These are phyloP conservation scores for Diplodus sargus DNA, from an alignment of 2,797 vertebrate species.

Conservation along the genomic window DNA sequence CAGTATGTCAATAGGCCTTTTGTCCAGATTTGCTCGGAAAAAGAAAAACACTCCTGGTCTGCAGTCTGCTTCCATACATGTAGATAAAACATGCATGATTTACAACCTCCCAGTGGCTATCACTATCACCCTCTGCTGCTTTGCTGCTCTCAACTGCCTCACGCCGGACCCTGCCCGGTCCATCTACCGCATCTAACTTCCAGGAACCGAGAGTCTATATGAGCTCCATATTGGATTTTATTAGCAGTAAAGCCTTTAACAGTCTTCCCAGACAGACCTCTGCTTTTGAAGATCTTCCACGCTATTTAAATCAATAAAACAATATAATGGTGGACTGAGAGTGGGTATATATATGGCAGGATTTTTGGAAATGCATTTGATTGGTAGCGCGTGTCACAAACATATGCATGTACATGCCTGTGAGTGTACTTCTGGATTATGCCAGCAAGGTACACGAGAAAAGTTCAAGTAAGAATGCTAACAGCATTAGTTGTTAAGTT, in stretches of 20 bases:
- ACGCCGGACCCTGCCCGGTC: conserved; percentile 9
- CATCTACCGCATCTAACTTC: conserved; percentile 50
- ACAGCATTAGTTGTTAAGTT: not conserved
- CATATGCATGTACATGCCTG: conserved; percentile 9
- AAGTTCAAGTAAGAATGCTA: conserved; percentile 17
- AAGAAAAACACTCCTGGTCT: not conserved
- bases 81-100: conserved; percentile 27
- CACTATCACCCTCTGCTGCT: not conserved
- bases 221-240: conserved; percentile 63
- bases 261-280: conserved; percentile 35
- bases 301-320: conserved; percentile 14
- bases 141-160: too few species aligned
- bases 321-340: conserved; percentile 36
- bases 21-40: too few species aligned
- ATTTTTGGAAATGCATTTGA: conserved; percentile 16
- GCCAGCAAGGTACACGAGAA: conserved; percentile 21
- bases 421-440: conserved; percentile 20
- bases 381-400: conserved; percentile 9
- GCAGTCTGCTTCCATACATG: not conserved
- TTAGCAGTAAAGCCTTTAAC: conserved; percentile 60
- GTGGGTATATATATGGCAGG: not conserved
- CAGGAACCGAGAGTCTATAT: conserved; percentile 41
- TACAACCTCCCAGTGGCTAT: conserved; percentile 38
- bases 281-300: conserved; percentile 29
- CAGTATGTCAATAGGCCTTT: too few species aligned